Evolutionary conservation across 1,140 invertebrate genomes (phyloP), one percentile per base, ranked within the genome.

Genomic region (Camponotus vicinus): DNA sequence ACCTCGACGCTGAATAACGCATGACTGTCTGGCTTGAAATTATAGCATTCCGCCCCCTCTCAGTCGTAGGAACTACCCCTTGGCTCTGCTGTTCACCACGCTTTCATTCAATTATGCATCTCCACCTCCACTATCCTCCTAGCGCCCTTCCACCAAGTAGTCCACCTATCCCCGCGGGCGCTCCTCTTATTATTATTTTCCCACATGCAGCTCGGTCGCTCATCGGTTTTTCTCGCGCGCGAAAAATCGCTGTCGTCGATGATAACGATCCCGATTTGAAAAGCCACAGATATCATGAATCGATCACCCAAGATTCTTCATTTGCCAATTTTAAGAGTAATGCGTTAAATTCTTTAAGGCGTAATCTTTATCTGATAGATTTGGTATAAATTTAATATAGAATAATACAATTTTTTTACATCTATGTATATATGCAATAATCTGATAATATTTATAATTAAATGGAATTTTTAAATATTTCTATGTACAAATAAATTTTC

Each of bases 81-180:
- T 76, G 86, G 80, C 89, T 82, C 80, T 61, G 88, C 86, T 61
- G 88, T 90, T 90, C 86, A 71, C 86, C 76, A 89, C 88, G 88
- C 89, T 93, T 92, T 92, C 92, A 93, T 93, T 93, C 92, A 93
- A 93, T 93, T 93, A 93, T 94, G 92, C 89, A 92, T 91, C 88
- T 52, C 49, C 49, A 52, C 49, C 70, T 76, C 88, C 86, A 59
- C 76, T 71, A 42, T 40, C 69, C 63, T 27, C 82, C 57, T 71
- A 59, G 34, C 80, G 57, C 57, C 57, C 34, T 57, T 40, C 55
- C 13, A 40, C 55, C 52, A 6, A 66, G 27, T 79, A 66, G 27
- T 79, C 79, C 55, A 40, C 49, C 76, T 59, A 76, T 52, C 69
- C 69, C 69, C 57, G 69, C 69, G n/a, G 79, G 79, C 55, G 42